Percentiles rank a stretch among this genome's conserved stretches.
These are phyloP conservation scores for Carollia perspicillata DNA, from an alignment of 2,113 vertebrate genomes.

Conservation along the genomic window DNA sequence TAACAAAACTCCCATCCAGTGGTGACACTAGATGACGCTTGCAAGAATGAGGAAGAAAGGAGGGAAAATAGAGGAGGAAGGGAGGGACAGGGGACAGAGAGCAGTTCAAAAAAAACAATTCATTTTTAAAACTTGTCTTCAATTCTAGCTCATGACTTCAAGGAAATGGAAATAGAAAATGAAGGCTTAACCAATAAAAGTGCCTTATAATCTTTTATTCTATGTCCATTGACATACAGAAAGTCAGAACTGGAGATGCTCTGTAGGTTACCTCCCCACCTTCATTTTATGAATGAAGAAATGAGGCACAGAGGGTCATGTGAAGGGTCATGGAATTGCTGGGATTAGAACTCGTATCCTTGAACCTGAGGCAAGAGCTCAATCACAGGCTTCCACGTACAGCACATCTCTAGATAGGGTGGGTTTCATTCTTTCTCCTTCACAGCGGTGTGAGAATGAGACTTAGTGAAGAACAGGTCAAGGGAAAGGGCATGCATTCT, in stretches of 20 bases:
- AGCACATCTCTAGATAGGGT: neutral
- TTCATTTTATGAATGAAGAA: neutral
- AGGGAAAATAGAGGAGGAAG: neutral
- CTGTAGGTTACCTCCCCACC: neutral
- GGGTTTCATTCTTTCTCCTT: neutral
- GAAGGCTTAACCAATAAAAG: neutral
- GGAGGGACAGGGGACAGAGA: neutral
- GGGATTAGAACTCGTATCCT: neutral
- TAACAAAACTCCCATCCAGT: neutral
- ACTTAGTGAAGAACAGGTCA: neutral
- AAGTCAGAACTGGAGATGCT: neutral
- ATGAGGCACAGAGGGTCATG: neutral
- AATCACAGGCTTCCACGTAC: rapidly evolving
- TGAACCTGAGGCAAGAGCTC: too few relatives aligned
- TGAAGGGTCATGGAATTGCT: neutral
- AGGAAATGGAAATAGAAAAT: neutral
- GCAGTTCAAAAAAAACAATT: neutral
- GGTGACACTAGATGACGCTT: neutral
- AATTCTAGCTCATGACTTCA: neutral
- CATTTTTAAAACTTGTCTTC: neutral
- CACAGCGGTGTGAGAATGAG: neutral
- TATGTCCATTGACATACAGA: neutral
- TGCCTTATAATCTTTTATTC: neutral
- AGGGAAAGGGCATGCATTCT: neutral
- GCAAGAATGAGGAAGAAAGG: neutral